Conservation (phyloP, 2,797 vertebrate species). For the Lepus townsendii region DNA sequence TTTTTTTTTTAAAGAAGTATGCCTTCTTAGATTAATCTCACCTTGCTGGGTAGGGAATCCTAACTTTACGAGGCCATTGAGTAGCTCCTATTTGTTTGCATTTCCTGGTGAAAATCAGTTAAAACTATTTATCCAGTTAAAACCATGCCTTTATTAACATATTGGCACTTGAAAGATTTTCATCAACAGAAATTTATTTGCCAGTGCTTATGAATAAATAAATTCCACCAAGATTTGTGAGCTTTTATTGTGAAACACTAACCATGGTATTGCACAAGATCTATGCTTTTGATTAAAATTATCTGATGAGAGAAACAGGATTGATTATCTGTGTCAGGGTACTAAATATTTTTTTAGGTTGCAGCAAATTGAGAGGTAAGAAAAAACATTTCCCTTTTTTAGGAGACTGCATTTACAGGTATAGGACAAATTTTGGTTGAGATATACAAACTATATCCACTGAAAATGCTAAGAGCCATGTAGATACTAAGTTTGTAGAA, state of each 20-base stretch:
- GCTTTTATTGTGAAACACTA: constrained; percentile 43
- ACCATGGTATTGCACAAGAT: not conserved
- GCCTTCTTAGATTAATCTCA: not conserved
- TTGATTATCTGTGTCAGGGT: not conserved
- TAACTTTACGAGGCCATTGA: not conserved
- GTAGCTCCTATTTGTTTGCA: not conserved
- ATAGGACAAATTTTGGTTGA: not conserved
- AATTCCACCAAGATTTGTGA: constrained; percentile 10
- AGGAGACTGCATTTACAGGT: not conserved
- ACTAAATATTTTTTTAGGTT: not conserved
- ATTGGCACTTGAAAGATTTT: constrained; percentile 57
- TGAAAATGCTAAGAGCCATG: not conserved
- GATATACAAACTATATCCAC: not conserved
- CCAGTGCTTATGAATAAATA: constrained; percentile 28
- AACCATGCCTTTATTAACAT: constrained; percentile 28
- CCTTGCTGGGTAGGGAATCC: not conserved
- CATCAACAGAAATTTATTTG: constrained; percentile 20
- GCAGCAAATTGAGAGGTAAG: not conserved
- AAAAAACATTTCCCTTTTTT: not conserved
- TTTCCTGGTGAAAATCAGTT: constrained; percentile 23
- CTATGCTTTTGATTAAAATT: constrained; percentile 42
- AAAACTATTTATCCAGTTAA: constrained; percentile 28
- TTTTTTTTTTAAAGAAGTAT: too few relatives aligned
- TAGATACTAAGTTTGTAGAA: not conserved
- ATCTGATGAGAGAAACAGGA: not conserved